Evolutionary conservation across 1,140 invertebrate species (phyloP).

Genomic region (Bombus vancouverensis): DNA sequence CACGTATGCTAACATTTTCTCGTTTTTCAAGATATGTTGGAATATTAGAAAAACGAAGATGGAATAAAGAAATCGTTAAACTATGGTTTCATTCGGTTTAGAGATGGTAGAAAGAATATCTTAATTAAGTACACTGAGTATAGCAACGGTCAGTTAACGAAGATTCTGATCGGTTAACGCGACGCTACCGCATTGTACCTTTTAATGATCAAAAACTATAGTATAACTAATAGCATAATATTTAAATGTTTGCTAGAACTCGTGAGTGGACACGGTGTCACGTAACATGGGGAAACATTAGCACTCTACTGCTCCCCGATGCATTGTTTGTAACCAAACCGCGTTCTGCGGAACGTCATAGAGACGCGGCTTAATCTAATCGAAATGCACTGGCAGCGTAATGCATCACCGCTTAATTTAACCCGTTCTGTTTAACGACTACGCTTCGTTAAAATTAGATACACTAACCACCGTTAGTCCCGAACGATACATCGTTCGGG

Average conservation of each 20-base stretch:
- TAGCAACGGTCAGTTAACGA: no score
- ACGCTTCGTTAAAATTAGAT: slow-evolving; percentile 22
- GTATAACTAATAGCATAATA: background rate
- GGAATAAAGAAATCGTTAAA: no score
- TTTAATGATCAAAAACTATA: no score
- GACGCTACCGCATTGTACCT: no score
- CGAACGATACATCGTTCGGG: background rate
- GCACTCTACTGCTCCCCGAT: slow-evolving; percentile 7
- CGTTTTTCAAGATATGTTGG: background rate
- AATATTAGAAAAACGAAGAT: no score
- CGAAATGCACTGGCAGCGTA: slow-evolving; percentile 9
- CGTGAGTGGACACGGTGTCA: background rate
- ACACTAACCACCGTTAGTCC: background rate
- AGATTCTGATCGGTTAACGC: background rate
- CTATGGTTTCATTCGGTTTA: no score
- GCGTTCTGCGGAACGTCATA: slow-evolving; percentile 38
- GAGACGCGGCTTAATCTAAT: slow-evolving; percentile 42
- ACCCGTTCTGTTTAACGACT: slow-evolving; percentile 21
- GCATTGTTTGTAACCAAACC: slow-evolving; percentile 22
- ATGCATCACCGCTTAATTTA: slow-evolving; percentile 20
- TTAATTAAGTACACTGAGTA: no score
- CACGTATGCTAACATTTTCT: background rate
- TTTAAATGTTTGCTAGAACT: background rate
- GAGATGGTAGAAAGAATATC: no score
- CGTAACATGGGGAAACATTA: slow-evolving; percentile 24